Conservation (phyloP, 2,888 invertebrate genomes). For the Drosophila heteroneura region DNA sequence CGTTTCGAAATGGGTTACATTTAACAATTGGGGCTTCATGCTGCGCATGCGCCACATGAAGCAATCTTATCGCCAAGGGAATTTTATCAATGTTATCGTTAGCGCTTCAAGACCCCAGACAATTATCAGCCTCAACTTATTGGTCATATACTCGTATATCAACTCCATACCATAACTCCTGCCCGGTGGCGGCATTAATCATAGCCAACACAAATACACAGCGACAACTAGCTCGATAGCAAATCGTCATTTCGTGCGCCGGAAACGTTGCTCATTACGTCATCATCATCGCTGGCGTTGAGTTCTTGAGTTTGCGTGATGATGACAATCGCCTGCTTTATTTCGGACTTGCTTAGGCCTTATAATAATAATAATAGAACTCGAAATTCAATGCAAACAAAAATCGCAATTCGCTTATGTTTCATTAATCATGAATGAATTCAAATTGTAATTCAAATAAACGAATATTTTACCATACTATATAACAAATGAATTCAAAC, state of each 20-base stretch:
- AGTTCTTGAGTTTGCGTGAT: constrained; percentile 33
- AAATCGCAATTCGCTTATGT: constrained; percentile 16
- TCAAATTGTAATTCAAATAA: constrained; percentile 9
- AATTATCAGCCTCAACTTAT: constrained; percentile 6
- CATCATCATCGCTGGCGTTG: constrained; percentile 26
- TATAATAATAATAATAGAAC: neutral
- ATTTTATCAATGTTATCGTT: constrained; percentile 9
- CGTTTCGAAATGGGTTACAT: constrained; percentile 64
- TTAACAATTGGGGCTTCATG: constrained; percentile 26
- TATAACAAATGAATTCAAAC: neutral
- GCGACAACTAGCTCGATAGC: constrained; percentile 24
- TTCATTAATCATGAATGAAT: constrained; percentile 21
- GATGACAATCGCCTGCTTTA: constrained; percentile 12
- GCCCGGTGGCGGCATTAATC: constrained; percentile 51
- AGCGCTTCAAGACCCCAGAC: constrained; percentile 16
- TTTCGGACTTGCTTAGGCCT: neutral
- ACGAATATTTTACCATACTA: neutral
- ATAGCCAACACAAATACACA: constrained; percentile 31
- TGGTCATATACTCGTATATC: constrained; percentile 3
- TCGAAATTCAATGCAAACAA: constrained; percentile 16
- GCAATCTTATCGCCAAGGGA: constrained; percentile 50
- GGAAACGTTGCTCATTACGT: constrained; percentile 49
- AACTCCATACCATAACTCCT: constrained; percentile 9
- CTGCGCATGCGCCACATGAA: constrained; percentile 40
- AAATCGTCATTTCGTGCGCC: constrained; percentile 37